These are phyloP conservation scores for Cataglyphis albicans DNA, from an alignment of 2,888 invertebrate genomes.

Conservation along the genomic window DNA sequence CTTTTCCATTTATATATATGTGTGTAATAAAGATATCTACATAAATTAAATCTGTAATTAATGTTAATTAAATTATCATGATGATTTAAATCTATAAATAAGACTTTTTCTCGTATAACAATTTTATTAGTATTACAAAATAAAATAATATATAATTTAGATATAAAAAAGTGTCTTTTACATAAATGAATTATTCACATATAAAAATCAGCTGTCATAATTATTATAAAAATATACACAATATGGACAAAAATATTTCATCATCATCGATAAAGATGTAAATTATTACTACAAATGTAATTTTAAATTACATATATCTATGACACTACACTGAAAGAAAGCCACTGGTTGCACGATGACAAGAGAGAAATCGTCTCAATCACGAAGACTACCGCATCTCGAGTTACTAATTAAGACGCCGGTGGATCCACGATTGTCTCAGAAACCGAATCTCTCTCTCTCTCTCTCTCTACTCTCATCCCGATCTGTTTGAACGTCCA, in stretches of 20 bases:
- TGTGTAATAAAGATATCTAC: not conserved
- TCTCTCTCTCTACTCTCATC: conserved; percentile 30
- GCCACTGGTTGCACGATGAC: not conserved
- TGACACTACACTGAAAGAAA: not conserved
- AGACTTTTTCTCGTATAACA: not conserved
- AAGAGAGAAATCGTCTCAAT: conserved; percentile 60
- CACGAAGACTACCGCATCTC: conserved; percentile 67
- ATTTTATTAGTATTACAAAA: not conserved
- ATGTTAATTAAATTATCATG: not conserved
- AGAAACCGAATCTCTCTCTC: conserved; percentile 77
- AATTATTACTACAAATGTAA: conserved; percentile 2
- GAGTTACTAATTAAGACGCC: conserved; percentile 84
- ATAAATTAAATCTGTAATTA: not conserved
- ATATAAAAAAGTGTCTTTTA: no score
- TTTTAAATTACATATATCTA: not conserved
- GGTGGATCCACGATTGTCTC: conserved; percentile 82
- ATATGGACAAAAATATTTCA: not conserved
- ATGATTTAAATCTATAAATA: not conserved
- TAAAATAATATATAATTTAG: no score
- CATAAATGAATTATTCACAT: not conserved
- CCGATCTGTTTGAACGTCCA: conserved; percentile 72
- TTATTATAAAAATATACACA: not conserved
- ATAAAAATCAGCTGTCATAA: not conserved
- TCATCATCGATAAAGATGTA: not conserved
- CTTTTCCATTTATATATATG: not conserved